Evolutionary conservation across 2,797 vertebrate genomes (phyloP).

Genomic region (Acropternis orthonyx): DNA sequence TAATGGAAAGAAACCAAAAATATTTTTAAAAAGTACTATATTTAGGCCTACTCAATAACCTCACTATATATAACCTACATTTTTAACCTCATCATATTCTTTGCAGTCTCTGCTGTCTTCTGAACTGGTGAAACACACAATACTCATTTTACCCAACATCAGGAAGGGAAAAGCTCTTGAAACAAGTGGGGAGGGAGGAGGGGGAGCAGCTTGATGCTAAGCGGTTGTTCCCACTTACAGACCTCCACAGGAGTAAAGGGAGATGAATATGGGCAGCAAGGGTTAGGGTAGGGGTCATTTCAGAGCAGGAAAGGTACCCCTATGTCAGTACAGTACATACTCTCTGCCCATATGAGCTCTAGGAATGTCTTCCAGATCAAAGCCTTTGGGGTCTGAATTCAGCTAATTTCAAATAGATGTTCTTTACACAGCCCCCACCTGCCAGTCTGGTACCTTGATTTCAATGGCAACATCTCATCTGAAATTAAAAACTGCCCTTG

Average conservation of each 20-base stretch:
- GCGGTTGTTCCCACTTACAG: background rate
- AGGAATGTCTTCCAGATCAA: background rate
- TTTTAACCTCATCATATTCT: background rate
- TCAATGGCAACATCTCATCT: background rate
- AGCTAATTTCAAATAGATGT: background rate
- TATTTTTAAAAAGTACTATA: background rate
- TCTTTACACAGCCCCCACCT: background rate
- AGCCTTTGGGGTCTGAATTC: background rate
- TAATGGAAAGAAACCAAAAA: conserved; percentile 11
- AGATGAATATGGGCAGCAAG: background rate
- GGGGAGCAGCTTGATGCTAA: rapidly evolving
- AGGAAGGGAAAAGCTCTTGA: background rate
- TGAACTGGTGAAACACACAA: background rate
- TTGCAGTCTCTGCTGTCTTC: background rate
- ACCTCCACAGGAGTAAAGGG: rapidly evolving
- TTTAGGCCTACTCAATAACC: background rate
- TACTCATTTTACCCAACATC: background rate
- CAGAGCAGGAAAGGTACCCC: background rate
- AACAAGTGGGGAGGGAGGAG: background rate
- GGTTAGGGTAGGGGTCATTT: background rate
- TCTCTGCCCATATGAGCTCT: rapidly evolving
- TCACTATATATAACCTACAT: background rate
- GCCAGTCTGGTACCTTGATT: background rate
- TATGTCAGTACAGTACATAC: background rate
- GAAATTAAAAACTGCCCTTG: background rate